These are phyloP conservation scores for Lordiphosa mommai DNA, from an alignment of 1,140 invertebrate genomes.

Conservation along the genomic window DNA sequence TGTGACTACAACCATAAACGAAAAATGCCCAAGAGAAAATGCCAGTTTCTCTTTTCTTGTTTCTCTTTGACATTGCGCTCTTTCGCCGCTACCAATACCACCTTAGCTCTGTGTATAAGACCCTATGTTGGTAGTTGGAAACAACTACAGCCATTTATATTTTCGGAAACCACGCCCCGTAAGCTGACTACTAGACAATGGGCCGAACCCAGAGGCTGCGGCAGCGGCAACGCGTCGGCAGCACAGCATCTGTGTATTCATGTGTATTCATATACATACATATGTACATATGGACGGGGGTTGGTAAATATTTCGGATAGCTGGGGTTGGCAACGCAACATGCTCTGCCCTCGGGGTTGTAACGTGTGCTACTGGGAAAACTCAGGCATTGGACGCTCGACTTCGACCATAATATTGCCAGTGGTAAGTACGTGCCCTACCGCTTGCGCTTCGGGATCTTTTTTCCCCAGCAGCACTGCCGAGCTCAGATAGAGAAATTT, in stretches of 20 bases:
- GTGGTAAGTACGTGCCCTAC: slow-evolving; percentile 65
- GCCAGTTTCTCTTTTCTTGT: slow-evolving; percentile 15
- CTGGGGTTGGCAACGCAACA: slow-evolving; percentile 57
- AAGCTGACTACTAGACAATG: slow-evolving; percentile 73
- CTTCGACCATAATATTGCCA: slow-evolving; percentile 37
- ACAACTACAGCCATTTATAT: slow-evolving; percentile 75
- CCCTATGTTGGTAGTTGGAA: slow-evolving; percentile 29
- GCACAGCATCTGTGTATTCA: slow-evolving; percentile 55
- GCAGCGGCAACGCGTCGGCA: slow-evolving; percentile 50
- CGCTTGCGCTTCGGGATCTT: slow-evolving; percentile 49
- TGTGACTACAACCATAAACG: slow-evolving; percentile 23
- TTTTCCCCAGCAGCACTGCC: slow-evolving; percentile 43
- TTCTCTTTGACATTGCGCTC: neutral
- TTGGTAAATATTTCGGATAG: slow-evolving; percentile 45
- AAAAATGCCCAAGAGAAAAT: slow-evolving; percentile 38
- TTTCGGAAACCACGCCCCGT: slow-evolving; percentile 75
- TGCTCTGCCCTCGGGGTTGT: slow-evolving; percentile 66
- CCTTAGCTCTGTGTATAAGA: slow-evolving; percentile 9
- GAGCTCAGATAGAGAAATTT: slow-evolving; percentile 20
- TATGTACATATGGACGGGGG: slow-evolving; percentile 20
- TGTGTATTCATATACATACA: slow-evolving; percentile 4
- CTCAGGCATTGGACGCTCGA: slow-evolving; percentile 60
- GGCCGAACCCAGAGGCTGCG: slow-evolving; percentile 72
- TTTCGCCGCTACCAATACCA: slow-evolving; percentile 38
- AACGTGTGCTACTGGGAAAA: slow-evolving; percentile 76